Evolutionary conservation across 2,113 vertebrate species (phyloP), one percentile per base, ranked within the genome.

Genomic region (Vulpes ferrilata): DNA sequence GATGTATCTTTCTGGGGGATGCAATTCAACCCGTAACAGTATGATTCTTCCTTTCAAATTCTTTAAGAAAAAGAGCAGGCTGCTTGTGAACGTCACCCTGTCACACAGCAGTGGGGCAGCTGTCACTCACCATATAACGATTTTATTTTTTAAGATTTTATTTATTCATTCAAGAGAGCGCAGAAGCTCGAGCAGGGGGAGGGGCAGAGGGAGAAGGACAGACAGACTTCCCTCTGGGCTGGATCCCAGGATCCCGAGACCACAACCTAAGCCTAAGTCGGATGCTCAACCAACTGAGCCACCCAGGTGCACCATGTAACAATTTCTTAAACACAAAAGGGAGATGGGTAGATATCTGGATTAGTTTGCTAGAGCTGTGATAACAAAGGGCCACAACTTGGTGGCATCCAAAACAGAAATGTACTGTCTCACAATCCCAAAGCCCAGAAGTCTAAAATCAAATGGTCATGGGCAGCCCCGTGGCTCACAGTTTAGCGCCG

Each of bases 281-380:
- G 67, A 35, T 20, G 17, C 17, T 19, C 67, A 69, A n/a, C 32
- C 16, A 5, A 19, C 67, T 69, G 67, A 35, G 67, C 67, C 67
- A 69, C 32, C 17, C 67, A 69, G 17, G 32, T 1, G 8, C 32
- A n/a, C 83, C 11, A 53, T 0, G 13, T 9, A 32, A 89, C 25
- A 7, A 35, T 38, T 30, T 38, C n/a, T 53, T 0, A 30, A 48
- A 71, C 25, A 20, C 23, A 12, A 51, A 65, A 60, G 82, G 2
- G 17, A 38, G 27, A 38, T 3, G 53, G 12, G 32, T 12, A 13
- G 55, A 1, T 11, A 38, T 48, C 38, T 74, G 11, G 43, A 20
- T 48, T n/a, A 0, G 4, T 30, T 7, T 51, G 32, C 4, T 0
- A 60, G 57, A 4, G n/a, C 20, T 78, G 32, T 82, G 16, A 0